Base-by-base conservation (phyloP, 2,797 vertebrate species). In the Micropoecilia bifurca region DNA sequence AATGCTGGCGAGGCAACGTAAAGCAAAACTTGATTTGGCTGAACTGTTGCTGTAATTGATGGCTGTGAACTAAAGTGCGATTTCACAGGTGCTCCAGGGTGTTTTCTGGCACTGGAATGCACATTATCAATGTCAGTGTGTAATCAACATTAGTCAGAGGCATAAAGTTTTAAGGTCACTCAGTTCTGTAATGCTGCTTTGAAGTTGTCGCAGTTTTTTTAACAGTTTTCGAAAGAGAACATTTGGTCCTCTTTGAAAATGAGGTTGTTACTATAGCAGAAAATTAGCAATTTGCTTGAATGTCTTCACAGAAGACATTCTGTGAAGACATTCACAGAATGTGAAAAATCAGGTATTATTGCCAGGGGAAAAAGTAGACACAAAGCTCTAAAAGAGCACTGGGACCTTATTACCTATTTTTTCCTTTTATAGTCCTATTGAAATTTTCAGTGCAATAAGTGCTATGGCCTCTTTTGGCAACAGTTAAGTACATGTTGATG, bases 241-340 rank as follows among this genome's bases (percentile, higher is more conserved):
- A 69, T 69, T 69, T 14, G 66, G 36, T 69, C 41, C 39, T 69
- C 66, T 36, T 63, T 69, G 10, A 69, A 69, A 69, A 5, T 69
- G 22, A 69, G 20, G 33, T 39, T 69, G 39, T 69, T 63, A 18
- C 6, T 39, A 39, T 41, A 41, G 36, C 36, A 68, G 20, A 68
- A 68, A 68, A 68, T 41, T 25, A 41, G 4, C 63, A 68, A 41
- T 68, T 68, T 69, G 22, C 36, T 43, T 13, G 66, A 43, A 43
- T 43, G 20, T 69, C 25, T 69, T 43, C 12, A 43, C 22, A 69
- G 66, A n/a, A 69, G 45, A 43, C 20, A 45, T 6, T 69, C n/a
- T n/a, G n/a, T n/a, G n/a, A n/a, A n/a, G n/a, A n/a, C n/a, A n/a
- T n/a, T n/a, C n/a, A n/a, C n/a, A n/a, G n/a, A n/a, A n/a, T n/a